Evolutionary conservation across 2,797 vertebrate genomes (phyloP).

Genomic region (Perodicticus potto): DNA sequence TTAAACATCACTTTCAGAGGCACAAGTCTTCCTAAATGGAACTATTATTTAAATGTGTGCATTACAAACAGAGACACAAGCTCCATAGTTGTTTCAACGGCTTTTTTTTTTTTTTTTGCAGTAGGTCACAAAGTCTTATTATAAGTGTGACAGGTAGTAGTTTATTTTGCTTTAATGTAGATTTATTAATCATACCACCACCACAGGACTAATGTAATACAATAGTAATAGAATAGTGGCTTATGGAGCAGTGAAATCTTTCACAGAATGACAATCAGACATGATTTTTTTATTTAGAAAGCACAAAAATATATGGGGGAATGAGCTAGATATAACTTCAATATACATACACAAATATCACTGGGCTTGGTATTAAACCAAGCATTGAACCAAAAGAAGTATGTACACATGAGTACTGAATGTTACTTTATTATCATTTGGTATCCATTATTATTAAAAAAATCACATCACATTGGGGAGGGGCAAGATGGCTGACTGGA

Average conservation of each 20-base stretch:
- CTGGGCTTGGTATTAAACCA: background rate
- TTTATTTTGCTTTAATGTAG: background rate
- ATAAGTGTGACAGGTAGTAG: background rate
- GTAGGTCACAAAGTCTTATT: background rate
- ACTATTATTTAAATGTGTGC: constrained; percentile 30
- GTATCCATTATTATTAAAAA: background rate
- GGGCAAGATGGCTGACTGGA: no score
- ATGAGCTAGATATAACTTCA: background rate
- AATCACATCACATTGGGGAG: no score
- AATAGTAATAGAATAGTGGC: background rate
- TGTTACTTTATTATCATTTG: background rate
- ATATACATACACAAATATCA: background rate
- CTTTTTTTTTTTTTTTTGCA: background rate
- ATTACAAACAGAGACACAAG: background rate
- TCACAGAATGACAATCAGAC: background rate
- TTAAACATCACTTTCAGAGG: constrained; percentile 37
- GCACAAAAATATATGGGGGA: background rate
- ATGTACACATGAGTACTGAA: background rate
- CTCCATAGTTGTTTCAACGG: background rate
- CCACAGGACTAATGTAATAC: background rate
- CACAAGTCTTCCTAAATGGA: background rate
- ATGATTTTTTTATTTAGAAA: background rate
- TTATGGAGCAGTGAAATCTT: background rate
- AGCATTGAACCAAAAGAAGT: background rate
- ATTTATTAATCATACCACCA: background rate